Base-by-base conservation (phyloP, 2,888 invertebrate genomes). In the Amaurobius ferox region DNA sequence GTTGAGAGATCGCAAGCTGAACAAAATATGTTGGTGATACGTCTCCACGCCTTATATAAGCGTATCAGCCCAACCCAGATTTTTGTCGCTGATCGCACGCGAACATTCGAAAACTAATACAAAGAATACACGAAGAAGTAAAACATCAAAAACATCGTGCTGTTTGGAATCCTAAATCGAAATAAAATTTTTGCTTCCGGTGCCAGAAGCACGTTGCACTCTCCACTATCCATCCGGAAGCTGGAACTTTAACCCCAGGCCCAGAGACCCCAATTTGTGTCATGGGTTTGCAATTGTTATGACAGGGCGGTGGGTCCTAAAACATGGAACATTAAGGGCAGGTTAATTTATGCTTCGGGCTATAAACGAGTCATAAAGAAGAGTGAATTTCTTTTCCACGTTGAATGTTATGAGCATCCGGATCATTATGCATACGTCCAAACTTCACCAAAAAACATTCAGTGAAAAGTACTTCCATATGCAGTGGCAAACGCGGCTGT, bases 141-240 rank as follows among this genome's bases (percentile, higher is more conserved):
- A 70, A 76, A 30, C 26, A 44, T 67, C 29, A 67, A 28, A 73
- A 23, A 70, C 11, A 19, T n/a, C 2, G n/a, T 5, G 32, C 13
- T 30, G 30, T 1, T 64, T 16, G 3, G 32, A 64, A 32, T 64
- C 32, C 64, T 64, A 40, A 55, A 80, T 55, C 26, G 61, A 68
- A 61, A 68, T 40, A 66, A 40, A 35, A 39, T 7, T 5, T 16
- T 32, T 16, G 39, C 44, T 76, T 81, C 81, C 81, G 61, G 81
- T 81, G 76, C 23, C 40, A 67, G 64, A 44, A 66, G 66, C 68
- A 29, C 32, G 23, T 71, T 62, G 64, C 66, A 35, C 71, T 79
- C 78, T 55, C 70, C 35, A 71, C 40, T 66, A 26, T 23, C 29
- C 11, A 72, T 79, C 72, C 44, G 79, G 72, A 79, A 79, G 72